Base-by-base conservation (phyloP, 2,888 invertebrate species). In the Drymonia ruficornis region DNA sequence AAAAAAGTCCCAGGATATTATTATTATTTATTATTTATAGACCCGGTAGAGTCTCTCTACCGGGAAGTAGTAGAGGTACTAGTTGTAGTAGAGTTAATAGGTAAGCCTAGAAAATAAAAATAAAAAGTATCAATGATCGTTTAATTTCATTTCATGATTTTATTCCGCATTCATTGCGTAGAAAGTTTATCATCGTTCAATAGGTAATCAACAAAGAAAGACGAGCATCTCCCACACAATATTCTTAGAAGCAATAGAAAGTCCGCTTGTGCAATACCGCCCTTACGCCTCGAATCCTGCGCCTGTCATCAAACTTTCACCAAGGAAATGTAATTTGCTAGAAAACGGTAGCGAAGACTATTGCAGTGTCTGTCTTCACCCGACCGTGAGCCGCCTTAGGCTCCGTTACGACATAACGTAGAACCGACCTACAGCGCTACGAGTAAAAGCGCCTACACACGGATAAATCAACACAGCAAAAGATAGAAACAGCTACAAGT, bases 251-350 rank as follows among this genome's bases (percentile, higher is more conserved):
- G 65, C 68, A 73, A 74, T 81, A 82, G 84, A 82, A 83, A 83
- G 83, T 76, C 59, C 63, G 59, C 76, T 80, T 81, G 83, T 83
- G 84, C 81, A 83, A 83, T 86, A 83, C 84, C 76, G 80, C 83
- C 85, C 84, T 86, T 82, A 81, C 75, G 72, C 74, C 77, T 77
- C 72, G 81, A 83, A 80, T 86, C 83, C 85, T 86, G 81, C 82
- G 81, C 83, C 87, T 84, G 73, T 87, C 80, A 90, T 90, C 65
- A 63, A 64, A 86, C 91, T 92, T 92, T 92, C 91, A 87, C 91
- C 75, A 74, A 87, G 90, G 91, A 91, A 91, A 90, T 78, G 89
- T 81, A 88, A 91, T 91, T 91, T 91, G 89, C 86, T 92, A 91
- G 90, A 89, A 91, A 89, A 92, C 89, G 84, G 89, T 91, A 90